Evolutionary conservation across 2,888 invertebrate species (phyloP).

Genomic region (Terebella lapidaria): DNA sequence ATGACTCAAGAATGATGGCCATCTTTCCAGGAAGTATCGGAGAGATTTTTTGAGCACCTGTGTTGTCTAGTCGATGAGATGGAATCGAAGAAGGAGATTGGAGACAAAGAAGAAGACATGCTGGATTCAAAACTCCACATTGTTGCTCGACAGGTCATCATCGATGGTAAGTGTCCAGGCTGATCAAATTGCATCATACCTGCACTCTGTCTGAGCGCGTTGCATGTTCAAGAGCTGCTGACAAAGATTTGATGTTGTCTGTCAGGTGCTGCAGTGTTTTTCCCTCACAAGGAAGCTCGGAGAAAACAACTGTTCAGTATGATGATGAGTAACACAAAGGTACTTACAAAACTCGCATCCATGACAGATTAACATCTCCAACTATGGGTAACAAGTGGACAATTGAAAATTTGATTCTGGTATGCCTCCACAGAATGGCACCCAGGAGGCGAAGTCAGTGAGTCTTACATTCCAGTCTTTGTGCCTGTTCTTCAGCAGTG

Average conservation of each 20-base stretch:
- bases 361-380: too few relatives aligned
- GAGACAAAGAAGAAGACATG: neutral
- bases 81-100: too few relatives aligned
- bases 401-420: too few relatives aligned
- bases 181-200: neutral
- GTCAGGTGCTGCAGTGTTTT: constrained; percentile 48
- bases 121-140: constrained; percentile 27
- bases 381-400: too few relatives aligned
- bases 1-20: too few relatives aligned
- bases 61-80: constrained; percentile 33
- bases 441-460: constrained; percentile 41
- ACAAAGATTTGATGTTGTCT: neutral
- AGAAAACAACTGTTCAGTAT: constrained; percentile 44
- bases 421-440: too few relatives aligned
- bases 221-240: neutral
- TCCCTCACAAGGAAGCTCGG: constrained; percentile 49
- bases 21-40: constrained; percentile 33
- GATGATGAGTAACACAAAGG: too few relatives aligned
- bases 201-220: too few relatives aligned
- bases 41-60: constrained; percentile 39
- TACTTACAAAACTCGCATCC: too few relatives aligned
- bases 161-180: constrained; percentile 28
- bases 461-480: constrained; percentile 49
- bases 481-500: constrained; percentile 51
- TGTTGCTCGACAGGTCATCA: constrained; percentile 40